Conservation (phyloP, 2,797 vertebrate species). For the Sebastes baramenuke region DNA sequence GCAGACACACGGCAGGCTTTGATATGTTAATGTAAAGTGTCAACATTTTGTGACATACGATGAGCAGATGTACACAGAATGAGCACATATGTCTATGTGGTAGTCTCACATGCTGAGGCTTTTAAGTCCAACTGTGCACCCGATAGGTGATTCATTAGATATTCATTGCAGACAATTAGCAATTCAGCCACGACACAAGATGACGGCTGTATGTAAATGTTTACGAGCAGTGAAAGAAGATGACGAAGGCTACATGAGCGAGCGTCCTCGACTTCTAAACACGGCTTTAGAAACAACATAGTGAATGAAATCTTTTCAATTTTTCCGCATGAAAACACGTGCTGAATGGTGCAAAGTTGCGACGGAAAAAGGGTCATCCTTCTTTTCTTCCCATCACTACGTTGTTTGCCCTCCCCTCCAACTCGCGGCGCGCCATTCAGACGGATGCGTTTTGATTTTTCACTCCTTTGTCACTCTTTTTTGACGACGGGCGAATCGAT, state of each 20-base stretch:
- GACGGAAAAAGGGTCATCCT: background rate
- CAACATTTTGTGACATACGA: background rate
- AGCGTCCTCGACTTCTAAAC: background rate
- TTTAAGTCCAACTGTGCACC: background rate
- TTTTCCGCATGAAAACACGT: background rate
- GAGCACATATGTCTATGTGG: background rate
- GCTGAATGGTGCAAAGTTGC: background rate
- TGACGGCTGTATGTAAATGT: background rate
- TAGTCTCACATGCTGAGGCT: background rate
- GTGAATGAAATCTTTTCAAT: slow-evolving; percentile 8
- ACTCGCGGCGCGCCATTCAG: background rate
- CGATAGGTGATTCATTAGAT: slow-evolving; percentile 5
- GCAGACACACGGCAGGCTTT: background rate
- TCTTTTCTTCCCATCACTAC: background rate
- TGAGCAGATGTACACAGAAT: background rate
- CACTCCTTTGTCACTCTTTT: slow-evolving; percentile 43
- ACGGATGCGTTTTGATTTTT: slow-evolving; percentile 40
- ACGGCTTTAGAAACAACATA: background rate
- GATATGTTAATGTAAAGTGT: background rate
- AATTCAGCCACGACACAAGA: background rate
- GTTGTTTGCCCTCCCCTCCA: background rate
- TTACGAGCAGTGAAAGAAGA: background rate
- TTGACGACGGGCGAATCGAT: slow-evolving; percentile 65
- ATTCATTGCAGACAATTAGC: background rate
- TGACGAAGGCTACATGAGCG: slow-evolving; percentile 2